Conservation (phyloP, 2,888 invertebrate genomes). For the Dynastes grantii region DNA sequence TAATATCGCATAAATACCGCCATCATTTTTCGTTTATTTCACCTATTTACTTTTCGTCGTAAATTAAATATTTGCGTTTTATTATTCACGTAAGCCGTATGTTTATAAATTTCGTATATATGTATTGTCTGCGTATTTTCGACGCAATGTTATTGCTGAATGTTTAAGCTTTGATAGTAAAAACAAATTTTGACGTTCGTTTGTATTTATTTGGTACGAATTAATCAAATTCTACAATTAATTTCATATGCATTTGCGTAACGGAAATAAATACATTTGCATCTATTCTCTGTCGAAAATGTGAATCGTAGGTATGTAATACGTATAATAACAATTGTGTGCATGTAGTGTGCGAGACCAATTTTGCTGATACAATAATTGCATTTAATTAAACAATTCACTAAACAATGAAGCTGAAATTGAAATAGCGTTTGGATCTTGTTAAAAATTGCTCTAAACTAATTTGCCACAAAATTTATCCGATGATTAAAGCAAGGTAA, state of each 20-base stretch:
- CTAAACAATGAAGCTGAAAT: neutral
- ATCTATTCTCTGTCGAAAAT: neutral
- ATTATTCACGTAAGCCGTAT: neutral
- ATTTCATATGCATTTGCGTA: constrained; percentile 7
- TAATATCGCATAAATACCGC: neutral
- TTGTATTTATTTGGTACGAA: neutral
- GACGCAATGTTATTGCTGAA: neutral
- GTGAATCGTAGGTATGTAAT: neutral
- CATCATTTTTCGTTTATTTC: neutral
- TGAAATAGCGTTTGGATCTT: too few species aligned
- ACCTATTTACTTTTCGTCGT: neutral
- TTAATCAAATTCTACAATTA: constrained; percentile 24
- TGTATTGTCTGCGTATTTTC: neutral
- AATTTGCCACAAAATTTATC: too few species aligned
- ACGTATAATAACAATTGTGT: neutral
- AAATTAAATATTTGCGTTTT: constrained; percentile 19
- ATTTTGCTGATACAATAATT: constrained; percentile 9
- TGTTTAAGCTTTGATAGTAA: neutral
- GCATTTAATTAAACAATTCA: constrained; percentile 9
- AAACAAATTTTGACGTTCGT: constrained; percentile 16
- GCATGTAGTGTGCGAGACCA: neutral
- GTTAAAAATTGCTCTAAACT: too few species aligned
- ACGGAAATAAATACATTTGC: constrained; percentile 2
- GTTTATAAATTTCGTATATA: neutral
- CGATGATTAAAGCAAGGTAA: too few species aligned